phyloP scores from a whole-genome alignment of 2,888 invertebrate genomes.

The Seladonia tumulorum region DNA sequence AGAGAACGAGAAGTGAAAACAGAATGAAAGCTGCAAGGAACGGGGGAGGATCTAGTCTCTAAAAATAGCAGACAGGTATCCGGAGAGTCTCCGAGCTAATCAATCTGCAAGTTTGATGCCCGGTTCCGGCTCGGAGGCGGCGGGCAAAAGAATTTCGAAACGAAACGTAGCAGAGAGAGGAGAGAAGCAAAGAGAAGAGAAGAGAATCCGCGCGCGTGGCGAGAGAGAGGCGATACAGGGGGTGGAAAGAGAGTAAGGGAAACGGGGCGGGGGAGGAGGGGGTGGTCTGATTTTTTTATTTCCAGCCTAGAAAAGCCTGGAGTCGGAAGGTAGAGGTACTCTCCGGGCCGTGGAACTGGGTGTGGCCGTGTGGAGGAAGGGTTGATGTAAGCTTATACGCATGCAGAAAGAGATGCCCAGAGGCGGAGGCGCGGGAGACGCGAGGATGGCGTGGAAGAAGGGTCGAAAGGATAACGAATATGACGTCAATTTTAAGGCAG shows the following conservation, averaged over 20 bases:
- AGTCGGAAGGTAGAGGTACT: conserved; percentile 66
- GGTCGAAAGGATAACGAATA: conserved; percentile 84
- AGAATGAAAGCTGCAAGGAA: background rate
- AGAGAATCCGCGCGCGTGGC: conserved; percentile 8
- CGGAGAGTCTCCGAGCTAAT: conserved; percentile 25
- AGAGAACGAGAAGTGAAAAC: background rate
- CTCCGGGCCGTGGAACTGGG: conserved; percentile 72
- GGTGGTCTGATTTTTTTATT: conserved; percentile 59
- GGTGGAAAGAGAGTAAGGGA: conserved; percentile 23
- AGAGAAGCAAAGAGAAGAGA: conserved; percentile 1
- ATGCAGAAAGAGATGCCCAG: conserved; percentile 76
- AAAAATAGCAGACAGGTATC: conserved; percentile 3
- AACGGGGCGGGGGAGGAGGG: background rate
- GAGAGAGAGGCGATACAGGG: background rate
- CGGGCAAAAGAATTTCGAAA: conserved; percentile 21
- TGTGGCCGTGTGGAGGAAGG: conserved; percentile 78
- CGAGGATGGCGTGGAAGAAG: conserved; percentile 78
- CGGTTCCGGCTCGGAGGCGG: background rate
- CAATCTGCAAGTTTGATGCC: conserved; percentile 30
- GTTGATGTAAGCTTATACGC: conserved; percentile 80
- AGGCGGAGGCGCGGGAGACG: conserved; percentile 70
- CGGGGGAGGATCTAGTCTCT: background rate
- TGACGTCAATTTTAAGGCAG: conserved; percentile 83
- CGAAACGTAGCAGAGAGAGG: conserved; percentile 26
- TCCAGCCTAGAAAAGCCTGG: conserved; percentile 64